Conservation (phyloP, 2,797 vertebrate species). For the Tympanoctomys barrerae region DNA sequence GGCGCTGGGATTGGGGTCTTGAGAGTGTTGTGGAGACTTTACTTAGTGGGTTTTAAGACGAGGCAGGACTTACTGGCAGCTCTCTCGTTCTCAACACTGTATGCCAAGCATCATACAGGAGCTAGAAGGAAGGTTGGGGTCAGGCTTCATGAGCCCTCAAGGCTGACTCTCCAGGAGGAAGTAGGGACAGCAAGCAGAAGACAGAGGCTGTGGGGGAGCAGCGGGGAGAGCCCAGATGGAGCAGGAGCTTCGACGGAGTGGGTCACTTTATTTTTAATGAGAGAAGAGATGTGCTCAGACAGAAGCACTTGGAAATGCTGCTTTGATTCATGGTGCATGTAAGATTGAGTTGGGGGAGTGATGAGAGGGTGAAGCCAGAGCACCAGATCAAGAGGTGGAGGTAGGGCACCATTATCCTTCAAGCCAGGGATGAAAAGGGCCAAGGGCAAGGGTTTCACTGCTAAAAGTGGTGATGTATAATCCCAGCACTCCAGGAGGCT, state of each 20-base stretch:
- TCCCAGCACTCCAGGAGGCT: background rate
- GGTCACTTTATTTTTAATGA: slow-evolving; percentile 28
- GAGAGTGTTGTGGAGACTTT: background rate
- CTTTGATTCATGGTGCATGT: background rate
- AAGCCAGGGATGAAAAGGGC: background rate
- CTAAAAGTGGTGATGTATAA: background rate
- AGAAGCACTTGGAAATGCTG: slow-evolving; percentile 37
- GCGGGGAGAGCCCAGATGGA: background rate
- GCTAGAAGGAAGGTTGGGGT: background rate
- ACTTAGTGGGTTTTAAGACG: slow-evolving; percentile 21
- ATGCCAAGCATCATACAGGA: background rate
- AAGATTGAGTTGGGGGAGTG: background rate
- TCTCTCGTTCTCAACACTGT: background rate
- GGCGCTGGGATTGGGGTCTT: background rate
- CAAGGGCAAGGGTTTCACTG: background rate
- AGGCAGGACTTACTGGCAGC: background rate
- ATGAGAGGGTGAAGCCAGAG: background rate
- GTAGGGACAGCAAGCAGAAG: background rate
- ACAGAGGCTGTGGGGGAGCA: background rate
- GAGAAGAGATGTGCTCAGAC: background rate
- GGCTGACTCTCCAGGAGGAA: background rate
- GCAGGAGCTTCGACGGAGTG: background rate
- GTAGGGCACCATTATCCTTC: background rate
- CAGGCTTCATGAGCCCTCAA: background rate
- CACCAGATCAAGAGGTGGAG: background rate